Conservation (phyloP, 23 tunicate genomes). For the Ciona savignyi region DNA sequence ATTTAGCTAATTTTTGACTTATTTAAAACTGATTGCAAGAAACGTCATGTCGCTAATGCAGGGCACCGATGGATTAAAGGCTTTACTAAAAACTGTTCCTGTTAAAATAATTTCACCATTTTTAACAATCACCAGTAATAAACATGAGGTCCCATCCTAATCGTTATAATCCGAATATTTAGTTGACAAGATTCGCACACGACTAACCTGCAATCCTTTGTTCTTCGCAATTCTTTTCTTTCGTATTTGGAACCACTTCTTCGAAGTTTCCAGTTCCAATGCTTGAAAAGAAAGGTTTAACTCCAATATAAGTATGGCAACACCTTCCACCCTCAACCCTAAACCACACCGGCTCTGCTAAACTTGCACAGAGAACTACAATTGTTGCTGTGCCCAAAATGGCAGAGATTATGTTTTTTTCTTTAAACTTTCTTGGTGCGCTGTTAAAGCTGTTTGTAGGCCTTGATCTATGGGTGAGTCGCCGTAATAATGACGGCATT, state of each 20-base stretch:
- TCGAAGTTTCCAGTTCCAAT: conserved; percentile 2
- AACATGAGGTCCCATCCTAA: no score
- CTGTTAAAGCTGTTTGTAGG: not conserved
- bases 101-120: no score
- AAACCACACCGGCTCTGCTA: conserved; percentile 92
- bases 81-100: no score
- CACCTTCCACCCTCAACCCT: conserved; percentile 56
- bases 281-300: conserved; percentile 39
- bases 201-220: no score
- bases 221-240: conserved; percentile 8
- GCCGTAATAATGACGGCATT: not conserved
- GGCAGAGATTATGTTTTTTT: conserved; percentile 81
- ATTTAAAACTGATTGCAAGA: no score
- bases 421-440: conserved; percentile 35
- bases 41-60: no score
- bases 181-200: no score
- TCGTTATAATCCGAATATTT: no score
- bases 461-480: not conserved
- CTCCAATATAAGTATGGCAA: conserved; percentile 56
- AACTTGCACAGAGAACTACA: conserved; percentile 59
- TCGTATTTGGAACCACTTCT: not conserved
- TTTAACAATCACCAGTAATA: no score
- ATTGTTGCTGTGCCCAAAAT: conserved; percentile 69
- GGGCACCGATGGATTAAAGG: no score
- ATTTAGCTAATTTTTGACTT: no score